Conservation (phyloP, 2,113 vertebrate species). For the Macrotis lagotis region DNA sequence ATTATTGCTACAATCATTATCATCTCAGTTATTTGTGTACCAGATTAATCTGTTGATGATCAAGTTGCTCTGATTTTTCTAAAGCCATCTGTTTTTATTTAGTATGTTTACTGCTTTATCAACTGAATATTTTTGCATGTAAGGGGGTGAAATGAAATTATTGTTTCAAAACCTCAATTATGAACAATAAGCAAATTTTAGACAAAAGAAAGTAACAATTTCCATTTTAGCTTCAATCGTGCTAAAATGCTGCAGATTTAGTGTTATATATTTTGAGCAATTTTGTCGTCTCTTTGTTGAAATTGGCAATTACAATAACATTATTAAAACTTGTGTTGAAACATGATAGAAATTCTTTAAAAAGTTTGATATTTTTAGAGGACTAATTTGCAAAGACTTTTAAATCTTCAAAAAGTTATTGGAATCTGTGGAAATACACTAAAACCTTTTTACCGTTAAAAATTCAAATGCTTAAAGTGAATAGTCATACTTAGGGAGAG, state of each 20-base stretch:
- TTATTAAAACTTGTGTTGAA: neutral
- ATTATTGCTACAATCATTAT: neutral
- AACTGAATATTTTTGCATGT: neutral
- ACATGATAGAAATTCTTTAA: neutral
- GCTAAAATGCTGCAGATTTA: neutral
- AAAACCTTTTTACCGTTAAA: constrained; percentile 27
- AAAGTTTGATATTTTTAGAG: neutral
- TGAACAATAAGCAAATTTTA: constrained; percentile 36
- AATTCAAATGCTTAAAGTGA: neutral
- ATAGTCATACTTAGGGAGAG: neutral
- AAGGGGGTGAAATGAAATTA: neutral
- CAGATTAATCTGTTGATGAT: neutral
- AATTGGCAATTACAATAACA: constrained; percentile 11
- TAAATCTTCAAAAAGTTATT: neutral
- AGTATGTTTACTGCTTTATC: neutral
- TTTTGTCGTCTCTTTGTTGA: constrained; percentile 21
- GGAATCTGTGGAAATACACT: neutral
- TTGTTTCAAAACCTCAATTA: constrained; percentile 28
- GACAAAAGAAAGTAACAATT: constrained; percentile 3
- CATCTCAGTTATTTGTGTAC: neutral
- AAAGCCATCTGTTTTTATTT: constrained; percentile 41
- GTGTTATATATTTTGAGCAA: constrained; percentile 2
- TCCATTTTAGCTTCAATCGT: neutral
- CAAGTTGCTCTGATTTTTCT: constrained; percentile 14
- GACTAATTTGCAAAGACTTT: neutral